Percentiles rank a stretch among this genome's conserved stretches.
Conservation (phyloP, 2,797 vertebrate species). For the Crocodylus rhombifer region DNA sequence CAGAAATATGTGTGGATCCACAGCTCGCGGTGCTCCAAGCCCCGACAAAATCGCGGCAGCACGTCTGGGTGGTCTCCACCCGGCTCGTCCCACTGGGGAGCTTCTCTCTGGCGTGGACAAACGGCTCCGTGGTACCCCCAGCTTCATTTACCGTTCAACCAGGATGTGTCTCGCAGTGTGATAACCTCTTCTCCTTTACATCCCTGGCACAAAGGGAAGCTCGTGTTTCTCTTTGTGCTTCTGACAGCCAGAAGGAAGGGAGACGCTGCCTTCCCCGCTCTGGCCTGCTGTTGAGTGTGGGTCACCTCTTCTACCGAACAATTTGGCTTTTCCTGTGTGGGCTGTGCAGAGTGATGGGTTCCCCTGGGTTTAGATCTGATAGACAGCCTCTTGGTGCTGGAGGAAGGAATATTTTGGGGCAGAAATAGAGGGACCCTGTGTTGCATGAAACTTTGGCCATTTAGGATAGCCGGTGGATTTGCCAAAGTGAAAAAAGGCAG, state of each 20-base stretch:
- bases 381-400: background rate
- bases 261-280: background rate
- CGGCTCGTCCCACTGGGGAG: background rate
- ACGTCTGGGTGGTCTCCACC: background rate
- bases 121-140: background rate
- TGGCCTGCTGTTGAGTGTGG: background rate
- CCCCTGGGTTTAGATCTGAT: background rate
- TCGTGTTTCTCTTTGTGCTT: background rate
- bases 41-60: background rate
- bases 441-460: background rate
- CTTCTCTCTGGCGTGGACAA: background rate
- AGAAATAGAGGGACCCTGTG: background rate
- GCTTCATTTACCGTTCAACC: background rate
- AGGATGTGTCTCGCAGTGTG: background rate
- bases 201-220: background rate
- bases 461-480: background rate
- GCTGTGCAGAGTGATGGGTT: background rate
- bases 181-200: background rate
- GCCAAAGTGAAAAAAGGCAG: background rate
- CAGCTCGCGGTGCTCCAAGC: background rate
- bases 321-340: background rate
- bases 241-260: background rate
- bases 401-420: background rate
- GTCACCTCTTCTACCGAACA: background rate
- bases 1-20: background rate